phyloP scores from a whole-genome alignment of 92 coral and sea anemone species.

The Actinostola sp. region DNA sequence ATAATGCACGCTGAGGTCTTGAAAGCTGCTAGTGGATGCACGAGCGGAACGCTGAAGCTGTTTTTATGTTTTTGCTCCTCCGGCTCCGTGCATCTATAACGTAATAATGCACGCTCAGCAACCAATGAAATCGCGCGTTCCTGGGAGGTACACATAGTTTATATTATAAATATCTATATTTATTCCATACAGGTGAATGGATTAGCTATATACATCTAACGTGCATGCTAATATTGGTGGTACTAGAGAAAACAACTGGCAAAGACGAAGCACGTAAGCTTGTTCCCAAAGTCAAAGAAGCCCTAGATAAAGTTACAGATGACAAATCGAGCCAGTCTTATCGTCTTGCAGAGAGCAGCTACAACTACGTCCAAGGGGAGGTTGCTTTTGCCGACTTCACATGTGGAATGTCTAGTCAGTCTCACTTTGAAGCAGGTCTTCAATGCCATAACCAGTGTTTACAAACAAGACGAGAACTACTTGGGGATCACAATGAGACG shows the following conservation, averaged over 20 bases:
- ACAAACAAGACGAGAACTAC: conserved; percentile 9
- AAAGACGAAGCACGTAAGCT: conserved; percentile 15
- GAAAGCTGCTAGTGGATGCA: no score
- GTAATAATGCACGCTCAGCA: no score
- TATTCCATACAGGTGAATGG: no score
- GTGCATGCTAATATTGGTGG: background rate
- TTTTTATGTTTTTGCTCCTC: no score
- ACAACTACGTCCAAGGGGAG: conserved; percentile 12
- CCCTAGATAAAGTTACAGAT: background rate
- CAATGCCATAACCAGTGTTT: conserved; percentile 3
- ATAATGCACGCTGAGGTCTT: no score
- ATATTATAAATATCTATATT: no score
- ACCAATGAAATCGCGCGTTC: no score
- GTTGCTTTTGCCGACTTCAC: background rate
- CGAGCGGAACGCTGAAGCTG: no score
- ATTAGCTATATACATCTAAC: background rate
- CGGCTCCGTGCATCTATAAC: no score
- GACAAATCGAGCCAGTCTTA: conserved; percentile 8
- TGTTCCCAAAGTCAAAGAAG: conserved; percentile 9
- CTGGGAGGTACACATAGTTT: no score
- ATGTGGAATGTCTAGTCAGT: background rate
- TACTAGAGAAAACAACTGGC: background rate
- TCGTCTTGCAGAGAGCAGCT: conserved; percentile 16
- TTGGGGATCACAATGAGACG: conserved; percentile 52
- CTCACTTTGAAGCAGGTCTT: background rate